Evolutionary conservation across 2,113 vertebrate species (phyloP).

Genomic region (Myocastor coypus): DNA sequence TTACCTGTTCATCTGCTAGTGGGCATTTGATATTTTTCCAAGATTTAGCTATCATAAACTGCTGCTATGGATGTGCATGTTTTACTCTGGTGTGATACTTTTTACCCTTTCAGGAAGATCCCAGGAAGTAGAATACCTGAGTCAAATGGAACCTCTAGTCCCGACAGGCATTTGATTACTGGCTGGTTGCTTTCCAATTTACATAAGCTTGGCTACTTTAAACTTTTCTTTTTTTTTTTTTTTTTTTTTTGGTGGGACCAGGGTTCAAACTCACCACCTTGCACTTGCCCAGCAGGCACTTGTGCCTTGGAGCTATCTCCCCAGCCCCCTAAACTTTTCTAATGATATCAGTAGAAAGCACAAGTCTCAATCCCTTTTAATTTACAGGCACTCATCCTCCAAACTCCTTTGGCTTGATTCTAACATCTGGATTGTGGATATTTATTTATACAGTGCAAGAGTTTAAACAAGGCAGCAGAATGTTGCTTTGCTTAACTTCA

Average conservation of each 20-base stretch:
- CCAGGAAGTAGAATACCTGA: background rate
- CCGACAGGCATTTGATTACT: slow-evolving; percentile 25
- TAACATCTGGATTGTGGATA: background rate
- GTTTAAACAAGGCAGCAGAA: background rate
- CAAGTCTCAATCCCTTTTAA: background rate
- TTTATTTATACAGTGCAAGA: background rate
- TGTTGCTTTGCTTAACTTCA: background rate
- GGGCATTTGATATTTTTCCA: background rate
- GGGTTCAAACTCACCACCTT: no score
- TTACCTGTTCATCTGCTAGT: background rate
- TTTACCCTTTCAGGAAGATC: background rate
- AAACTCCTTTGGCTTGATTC: slow-evolving; percentile 15
- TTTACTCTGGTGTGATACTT: background rate
- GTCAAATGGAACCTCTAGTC: background rate
- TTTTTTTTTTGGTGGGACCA: no score
- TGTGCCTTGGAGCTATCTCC: no score
- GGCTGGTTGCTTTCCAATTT: background rate
- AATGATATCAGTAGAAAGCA: background rate
- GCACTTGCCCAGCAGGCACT: no score
- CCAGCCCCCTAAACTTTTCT: no score
- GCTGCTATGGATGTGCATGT: background rate
- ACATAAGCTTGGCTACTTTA: background rate
- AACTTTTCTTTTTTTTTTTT: no score
- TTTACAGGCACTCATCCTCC: background rate
- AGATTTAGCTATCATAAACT: background rate